Evolutionary conservation across 2,113 vertebrate genomes (phyloP).

Genomic region (Lynx canadensis): DNA sequence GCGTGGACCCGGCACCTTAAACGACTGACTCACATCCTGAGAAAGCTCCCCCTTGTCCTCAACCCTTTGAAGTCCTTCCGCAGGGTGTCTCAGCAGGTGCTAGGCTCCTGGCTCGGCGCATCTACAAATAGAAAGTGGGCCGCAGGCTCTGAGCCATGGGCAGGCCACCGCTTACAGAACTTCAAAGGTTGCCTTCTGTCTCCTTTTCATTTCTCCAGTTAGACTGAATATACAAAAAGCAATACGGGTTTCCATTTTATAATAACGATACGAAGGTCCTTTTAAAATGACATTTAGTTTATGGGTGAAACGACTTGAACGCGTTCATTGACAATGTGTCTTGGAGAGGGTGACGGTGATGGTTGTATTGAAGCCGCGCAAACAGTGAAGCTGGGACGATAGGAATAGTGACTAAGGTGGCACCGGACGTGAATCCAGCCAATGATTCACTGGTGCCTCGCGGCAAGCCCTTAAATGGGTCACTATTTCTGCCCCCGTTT

Average conservation of each 20-base stretch:
- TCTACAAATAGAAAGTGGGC: background rate
- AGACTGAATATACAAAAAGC: background rate
- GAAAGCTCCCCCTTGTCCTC: too few relatives aligned
- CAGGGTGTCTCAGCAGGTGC: background rate
- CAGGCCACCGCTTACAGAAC: background rate
- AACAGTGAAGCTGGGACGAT: background rate
- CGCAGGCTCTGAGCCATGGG: background rate
- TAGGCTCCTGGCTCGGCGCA: background rate
- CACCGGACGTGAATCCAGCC: too few relatives aligned
- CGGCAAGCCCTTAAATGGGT: background rate
- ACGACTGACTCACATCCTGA: background rate
- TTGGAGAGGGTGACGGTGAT: fast-evolving
- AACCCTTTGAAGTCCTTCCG: too few relatives aligned
- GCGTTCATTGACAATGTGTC: background rate
- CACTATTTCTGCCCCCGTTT: background rate
- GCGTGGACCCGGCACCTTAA: too few relatives aligned
- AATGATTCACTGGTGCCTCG: too few relatives aligned
- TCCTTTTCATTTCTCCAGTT: background rate
- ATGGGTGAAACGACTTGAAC: background rate
- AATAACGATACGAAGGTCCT: background rate
- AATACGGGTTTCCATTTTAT: background rate
- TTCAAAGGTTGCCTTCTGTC: background rate
- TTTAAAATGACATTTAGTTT: background rate
- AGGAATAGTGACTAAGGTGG: background rate
- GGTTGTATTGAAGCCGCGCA: too few relatives aligned